Percentiles rank a stretch among this genome's conserved stretches.
phyloP scores from a whole-genome alignment of 2,113 vertebrate genomes.

The Amphiprion ocellaris region DNA sequence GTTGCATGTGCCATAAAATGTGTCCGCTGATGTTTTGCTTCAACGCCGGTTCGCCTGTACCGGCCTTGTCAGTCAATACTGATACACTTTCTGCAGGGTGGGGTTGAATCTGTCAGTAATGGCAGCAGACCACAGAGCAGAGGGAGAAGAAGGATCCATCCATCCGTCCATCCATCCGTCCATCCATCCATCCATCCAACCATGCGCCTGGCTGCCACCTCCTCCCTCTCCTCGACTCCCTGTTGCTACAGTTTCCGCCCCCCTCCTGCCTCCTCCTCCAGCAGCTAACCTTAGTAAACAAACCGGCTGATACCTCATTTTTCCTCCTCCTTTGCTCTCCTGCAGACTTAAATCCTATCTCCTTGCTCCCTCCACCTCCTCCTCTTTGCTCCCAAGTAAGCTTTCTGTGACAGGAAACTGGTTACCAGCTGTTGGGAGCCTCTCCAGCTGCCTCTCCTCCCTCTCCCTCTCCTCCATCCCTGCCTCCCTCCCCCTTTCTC shows the following conservation, averaged over 20 bases:
- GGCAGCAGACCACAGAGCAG: slow-evolving; percentile 34
- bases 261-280: slow-evolving; percentile 38
- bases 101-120: slow-evolving; percentile 39
- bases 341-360: slow-evolving; percentile 56
- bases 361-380: slow-evolving; percentile 41
- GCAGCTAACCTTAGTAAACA: slow-evolving; percentile 71
- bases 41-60: neutral
- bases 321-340: slow-evolving; percentile 47
- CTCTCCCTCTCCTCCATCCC: slow-evolving; percentile 60
- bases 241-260: slow-evolving; percentile 53
- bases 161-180: slow-evolving; percentile 24
- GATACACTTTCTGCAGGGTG: slow-evolving; percentile 25
- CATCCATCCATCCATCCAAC: slow-evolving; percentile 40
- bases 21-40: slow-evolving; percentile 18
- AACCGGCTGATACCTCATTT: slow-evolving; percentile 71
- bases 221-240: slow-evolving; percentile 53
- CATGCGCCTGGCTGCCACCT: slow-evolving; percentile 18
- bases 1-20: slow-evolving; percentile 7
- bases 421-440: slow-evolving; percentile 83
- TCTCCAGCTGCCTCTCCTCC: slow-evolving; percentile 78
- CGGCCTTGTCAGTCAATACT: slow-evolving; percentile 40
- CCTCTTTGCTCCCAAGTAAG: slow-evolving; percentile 72
- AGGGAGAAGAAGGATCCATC: slow-evolving; percentile 25
- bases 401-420: slow-evolving; percentile 82
- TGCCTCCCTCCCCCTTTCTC: slow-evolving; percentile 57